Base-by-base conservation (phyloP, 2,888 invertebrate species). In the Theristus sp. region DNA sequence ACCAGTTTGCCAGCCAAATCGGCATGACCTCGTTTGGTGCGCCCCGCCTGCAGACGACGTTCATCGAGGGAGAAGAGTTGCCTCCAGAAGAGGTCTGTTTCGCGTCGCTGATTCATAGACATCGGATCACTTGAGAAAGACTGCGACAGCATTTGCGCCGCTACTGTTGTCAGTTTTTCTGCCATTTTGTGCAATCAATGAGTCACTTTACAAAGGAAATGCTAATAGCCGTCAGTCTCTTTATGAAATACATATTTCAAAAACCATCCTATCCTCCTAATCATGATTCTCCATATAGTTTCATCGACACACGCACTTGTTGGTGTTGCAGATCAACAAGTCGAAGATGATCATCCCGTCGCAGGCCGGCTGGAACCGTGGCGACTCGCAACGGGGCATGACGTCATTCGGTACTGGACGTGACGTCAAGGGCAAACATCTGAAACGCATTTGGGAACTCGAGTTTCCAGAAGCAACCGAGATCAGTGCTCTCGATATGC, bases 351-450 rank as follows among this genome's bases (percentile, higher is more conserved):
- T 72, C 64, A 73, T 72, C 66, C 72, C 70, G 53, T 66, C 66
- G 57, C 72, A 72, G 62, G 73, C 73, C 62, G 73, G 73, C 61
- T 72, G 72, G 72, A 72, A 72, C 65, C 69, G 66, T 66, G 72
- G 73, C 66, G 72, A 73, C 66, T 71, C 71, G 22, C 72, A 72
- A 67, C 62, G 69, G 68, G 68, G 69, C 61, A 71, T 71, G 71
- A 72, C 70, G 27, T 65, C 67, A 3, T 73, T 72, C 65, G 73
- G 73, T 52, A 66, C 66, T n/a, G 69, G 71, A 22, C 65, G 73
- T 24, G 73, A 73, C 64, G 72, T 73, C 56, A 71, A 72, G 62
- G 73, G 72, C 38, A 73, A 72, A 61, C 73, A 73, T 63, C 62
- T 73, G 62, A 73, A 73, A 64, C 65, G 72, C 29, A 71, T 72